A percentile compares a stretch with the other conserved stretches of the same genome.
Conservation (phyloP, 2,113 vertebrate species). For the Willisornis vidua region DNA sequence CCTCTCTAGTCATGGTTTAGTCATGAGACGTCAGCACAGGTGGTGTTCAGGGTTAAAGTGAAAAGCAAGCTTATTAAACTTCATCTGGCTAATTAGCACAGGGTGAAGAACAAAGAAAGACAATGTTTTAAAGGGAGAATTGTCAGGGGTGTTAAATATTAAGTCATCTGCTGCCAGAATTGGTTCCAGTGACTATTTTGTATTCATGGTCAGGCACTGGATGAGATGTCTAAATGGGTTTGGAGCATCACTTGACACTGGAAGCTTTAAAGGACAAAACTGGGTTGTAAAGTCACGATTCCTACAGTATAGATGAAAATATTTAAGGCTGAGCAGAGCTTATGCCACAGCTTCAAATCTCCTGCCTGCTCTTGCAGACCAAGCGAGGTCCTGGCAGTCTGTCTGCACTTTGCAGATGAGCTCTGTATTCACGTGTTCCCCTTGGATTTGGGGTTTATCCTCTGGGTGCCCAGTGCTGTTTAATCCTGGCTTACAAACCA, state of each 20-base stretch:
- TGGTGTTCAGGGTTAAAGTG: neutral
- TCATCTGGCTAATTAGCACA: neutral
- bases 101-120: neutral
- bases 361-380: neutral
- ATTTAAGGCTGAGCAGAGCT: neutral
- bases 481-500: neutral
- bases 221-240: neutral
- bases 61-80: neutral
- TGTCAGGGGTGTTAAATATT: neutral
- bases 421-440: neutral
- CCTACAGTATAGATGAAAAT: neutral
- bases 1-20: neutral
- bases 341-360: neutral
- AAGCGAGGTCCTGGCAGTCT: accelerated
- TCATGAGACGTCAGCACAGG: neutral
- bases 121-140: neutral
- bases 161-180: neutral
- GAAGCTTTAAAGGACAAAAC: neutral
- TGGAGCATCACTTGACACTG: neutral
- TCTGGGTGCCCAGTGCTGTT: neutral
- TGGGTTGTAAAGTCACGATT: neutral
- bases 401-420: neutral
- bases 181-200: neutral
- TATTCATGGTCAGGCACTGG: neutral
- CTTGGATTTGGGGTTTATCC: neutral